Evolutionary conservation across 2,888 invertebrate genomes (phyloP).

Genomic region (Stenurella melanura): DNA sequence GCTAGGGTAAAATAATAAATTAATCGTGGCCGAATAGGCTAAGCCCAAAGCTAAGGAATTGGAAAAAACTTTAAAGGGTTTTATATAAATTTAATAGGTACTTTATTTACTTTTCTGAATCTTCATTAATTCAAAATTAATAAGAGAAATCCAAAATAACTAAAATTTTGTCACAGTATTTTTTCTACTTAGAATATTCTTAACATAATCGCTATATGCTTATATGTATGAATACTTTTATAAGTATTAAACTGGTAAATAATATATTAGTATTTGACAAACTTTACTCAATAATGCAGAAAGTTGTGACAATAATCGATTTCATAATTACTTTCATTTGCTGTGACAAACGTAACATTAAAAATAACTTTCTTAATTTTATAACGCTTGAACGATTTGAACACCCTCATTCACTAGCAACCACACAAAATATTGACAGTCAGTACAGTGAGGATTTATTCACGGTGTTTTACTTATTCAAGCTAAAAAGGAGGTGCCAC

Average conservation of each 20-base stretch:
- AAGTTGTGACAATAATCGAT: not conserved
- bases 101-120: too few relatives aligned
- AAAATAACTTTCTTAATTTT: constrained; percentile 33
- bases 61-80: too few relatives aligned
- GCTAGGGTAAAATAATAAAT: too few relatives aligned
- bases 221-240: not conserved
- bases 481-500: constrained; percentile 3
- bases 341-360: constrained; percentile 29
- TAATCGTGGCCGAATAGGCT: too few relatives aligned
- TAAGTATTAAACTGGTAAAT: not conserved
- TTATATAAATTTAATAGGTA: too few relatives aligned
- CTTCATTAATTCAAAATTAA: too few relatives aligned
- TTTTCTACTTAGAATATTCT: too few relatives aligned
- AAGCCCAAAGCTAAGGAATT: too few relatives aligned
- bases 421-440: not conserved
- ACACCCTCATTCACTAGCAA: not conserved
- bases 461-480: constrained; percentile 24
- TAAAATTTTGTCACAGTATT: too few relatives aligned
- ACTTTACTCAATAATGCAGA: not conserved
- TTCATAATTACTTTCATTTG: constrained; percentile 28
- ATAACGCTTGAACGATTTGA: constrained; percentile 18
- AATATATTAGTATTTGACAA: not conserved
- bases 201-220: not conserved
- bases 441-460: constrained; percentile 17
- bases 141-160: too few relatives aligned